Base-by-base conservation (phyloP, 2,888 invertebrate species). In the Clivina fossor region DNA sequence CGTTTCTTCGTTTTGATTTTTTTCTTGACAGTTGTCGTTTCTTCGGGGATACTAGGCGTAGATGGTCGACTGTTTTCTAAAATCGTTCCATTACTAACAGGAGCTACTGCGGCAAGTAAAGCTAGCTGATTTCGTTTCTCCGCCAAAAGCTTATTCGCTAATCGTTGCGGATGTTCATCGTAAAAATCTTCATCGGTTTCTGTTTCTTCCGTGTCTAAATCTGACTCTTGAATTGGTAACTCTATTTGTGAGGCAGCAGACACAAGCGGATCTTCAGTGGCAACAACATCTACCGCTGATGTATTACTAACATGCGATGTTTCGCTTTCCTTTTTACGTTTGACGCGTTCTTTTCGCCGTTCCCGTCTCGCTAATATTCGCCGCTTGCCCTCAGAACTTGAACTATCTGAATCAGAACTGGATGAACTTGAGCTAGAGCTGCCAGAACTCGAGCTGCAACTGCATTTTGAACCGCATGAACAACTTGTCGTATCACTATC, bases 101-200 rank as follows among this genome's bases (percentile, higher is more conserved):
- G 82, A 1, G 82, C 82, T 4, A 82, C 78, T 2, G 83, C 80
- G 1, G 85, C 82, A 22, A 82, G 70, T 46, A 81, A 73, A 68
- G 86, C 70, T 49, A 87, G 69, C 61, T 85, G 84, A 62, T 84
- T 85, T 2, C 88, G 81, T 69, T 90, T 90, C 66, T 90, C 88
- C 8, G 84, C 84, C 41, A 88, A 71, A 49, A 88, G 64, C 68
- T 88, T 87, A 61, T 80, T 86, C 1, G 87, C 88, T 58, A 86
- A 71, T 65, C 79, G 80, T 64, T 90, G 88, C 0, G 91, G 91
- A 71, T 90, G 82, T 65, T 88, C 82, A 68, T 92, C 91, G 69
- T 91, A 92, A 71, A 91, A 91, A 63, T 91, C 91, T 74, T 91
- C 91, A 70, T 91, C 91, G 0, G 90, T 90, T 60, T 89, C 89